A percentile compares a stretch with the other conserved stretches of the same genome.
Conservation (phyloP, 2,888 invertebrate species). For the Adelphocoris suturalis region DNA sequence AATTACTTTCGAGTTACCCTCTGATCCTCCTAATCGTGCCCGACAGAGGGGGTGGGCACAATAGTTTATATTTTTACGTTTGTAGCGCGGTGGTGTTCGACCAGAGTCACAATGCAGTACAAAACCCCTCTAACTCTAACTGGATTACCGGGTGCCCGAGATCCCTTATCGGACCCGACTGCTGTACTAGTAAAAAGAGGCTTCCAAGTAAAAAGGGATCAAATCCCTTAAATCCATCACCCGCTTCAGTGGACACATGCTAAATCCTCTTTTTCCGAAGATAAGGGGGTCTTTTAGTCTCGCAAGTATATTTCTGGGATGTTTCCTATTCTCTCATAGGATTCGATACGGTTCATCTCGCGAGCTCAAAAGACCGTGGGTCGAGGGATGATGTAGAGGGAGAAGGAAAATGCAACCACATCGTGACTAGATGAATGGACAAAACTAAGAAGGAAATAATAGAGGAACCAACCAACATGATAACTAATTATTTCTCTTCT, state of each 20-base stretch:
- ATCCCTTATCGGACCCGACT: slow-evolving; percentile 62
- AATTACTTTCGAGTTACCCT: slow-evolving; percentile 63
- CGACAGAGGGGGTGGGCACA: slow-evolving; percentile 62
- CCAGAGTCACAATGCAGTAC: slow-evolving; percentile 64
- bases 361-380: slow-evolving; percentile 33
- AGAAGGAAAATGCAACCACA: not conserved
- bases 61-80: slow-evolving; percentile 70
- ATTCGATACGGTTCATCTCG: slow-evolving; percentile 44
- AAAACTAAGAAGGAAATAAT: too few relatives aligned
- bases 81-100: slow-evolving; percentile 52
- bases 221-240: slow-evolving; percentile 71
- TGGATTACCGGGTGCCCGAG: slow-evolving; percentile 68
- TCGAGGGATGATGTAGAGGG: not conserved
- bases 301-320: slow-evolving; percentile 4
- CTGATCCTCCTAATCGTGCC: slow-evolving; percentile 64
- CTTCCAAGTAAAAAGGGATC: slow-evolving; percentile 51
- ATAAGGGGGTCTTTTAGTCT: slow-evolving; percentile 23
- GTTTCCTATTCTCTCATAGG: slow-evolving; percentile 40
- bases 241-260: slow-evolving; percentile 67
- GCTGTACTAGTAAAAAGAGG: slow-evolving; percentile 54
- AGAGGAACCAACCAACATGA: not conserved
- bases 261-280: slow-evolving; percentile 61
- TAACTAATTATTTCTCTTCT: too few relatives aligned
- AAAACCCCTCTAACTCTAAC: slow-evolving; percentile 54
- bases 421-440: not conserved